These are phyloP conservation scores for Hypomesus transpacificus DNA, from an alignment of 2,113 vertebrate genomes.

Conservation along the genomic window DNA sequence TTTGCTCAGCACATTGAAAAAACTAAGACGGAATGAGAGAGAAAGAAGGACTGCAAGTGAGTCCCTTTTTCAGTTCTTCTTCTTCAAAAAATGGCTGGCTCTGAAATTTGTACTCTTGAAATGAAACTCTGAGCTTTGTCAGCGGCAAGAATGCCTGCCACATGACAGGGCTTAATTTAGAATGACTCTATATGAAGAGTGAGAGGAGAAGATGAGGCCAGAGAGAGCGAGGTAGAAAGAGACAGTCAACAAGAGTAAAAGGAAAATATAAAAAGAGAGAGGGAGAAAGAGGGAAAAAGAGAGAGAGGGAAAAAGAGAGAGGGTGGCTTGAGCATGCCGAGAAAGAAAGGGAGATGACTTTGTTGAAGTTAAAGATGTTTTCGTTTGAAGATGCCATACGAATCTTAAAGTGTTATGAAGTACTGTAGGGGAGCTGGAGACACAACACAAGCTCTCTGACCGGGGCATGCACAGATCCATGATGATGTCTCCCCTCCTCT, in stretches of 20 bases:
- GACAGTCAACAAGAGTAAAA: neutral
- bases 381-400: slow-evolving; percentile 15
- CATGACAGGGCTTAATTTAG: neutral
- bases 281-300: slow-evolving; percentile 8
- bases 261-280: neutral
- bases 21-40: neutral
- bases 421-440: neutral
- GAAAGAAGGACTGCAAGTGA: neutral
- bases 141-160: neutral
- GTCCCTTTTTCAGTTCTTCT: neutral
- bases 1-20: slow-evolving; percentile 3
- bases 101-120: neutral
- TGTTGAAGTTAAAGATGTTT: neutral
- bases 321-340: neutral
- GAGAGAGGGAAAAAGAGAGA: neutral
- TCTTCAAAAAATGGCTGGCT: neutral
- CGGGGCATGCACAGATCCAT: too few relatives aligned
- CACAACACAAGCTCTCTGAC: neutral
- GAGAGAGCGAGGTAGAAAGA: neutral
- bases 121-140: slow-evolving; percentile 4
- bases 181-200: neutral
- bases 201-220: neutral
- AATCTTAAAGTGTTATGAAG: slow-evolving; percentile 10
- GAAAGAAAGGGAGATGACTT: neutral
- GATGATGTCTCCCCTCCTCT: too few relatives aligned